phyloP scores from a whole-genome alignment of 2,888 invertebrate species.

The Tryphoninae sp. region DNA sequence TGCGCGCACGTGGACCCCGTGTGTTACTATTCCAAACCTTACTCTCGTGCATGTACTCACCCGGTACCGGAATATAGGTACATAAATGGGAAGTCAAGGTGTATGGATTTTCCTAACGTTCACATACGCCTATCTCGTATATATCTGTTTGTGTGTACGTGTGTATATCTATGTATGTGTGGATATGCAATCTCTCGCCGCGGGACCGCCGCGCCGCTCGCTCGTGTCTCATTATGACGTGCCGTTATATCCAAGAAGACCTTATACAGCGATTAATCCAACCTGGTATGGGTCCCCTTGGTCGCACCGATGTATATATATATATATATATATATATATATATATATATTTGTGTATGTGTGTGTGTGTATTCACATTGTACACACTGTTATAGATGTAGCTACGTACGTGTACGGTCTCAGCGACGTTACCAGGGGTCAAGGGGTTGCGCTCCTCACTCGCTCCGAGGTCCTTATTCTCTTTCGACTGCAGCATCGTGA shows the following conservation, averaged over 20 bases:
- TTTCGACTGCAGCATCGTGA: conserved; percentile 50
- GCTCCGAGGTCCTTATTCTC: conserved; percentile 58
- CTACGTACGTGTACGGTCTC: conserved; percentile 12
- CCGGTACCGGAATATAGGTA: conserved; percentile 21
- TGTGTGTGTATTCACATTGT: conserved; percentile 1
- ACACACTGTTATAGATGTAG: background rate
- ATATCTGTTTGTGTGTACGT: conserved; percentile 24
- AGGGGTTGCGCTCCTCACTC: conserved; percentile 50
- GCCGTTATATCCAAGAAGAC: conserved; percentile 67
- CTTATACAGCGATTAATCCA: conserved; percentile 67
- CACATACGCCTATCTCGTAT: background rate
- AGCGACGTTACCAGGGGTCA: conserved; percentile 56
- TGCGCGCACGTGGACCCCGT: conserved; percentile 56
- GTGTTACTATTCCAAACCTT: conserved; percentile 49
- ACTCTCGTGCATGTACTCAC: conserved; percentile 9
- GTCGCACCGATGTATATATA: conserved; percentile 23
- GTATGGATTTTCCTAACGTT: conserved; percentile 10
- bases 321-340: conserved; percentile 1
- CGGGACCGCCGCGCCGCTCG: conserved; percentile 61
- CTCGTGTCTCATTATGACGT: conserved; percentile 67
- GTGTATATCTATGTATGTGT: conserved; percentile 7
- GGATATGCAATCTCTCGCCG: conserved; percentile 45
- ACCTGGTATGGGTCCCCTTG: conserved; percentile 59
- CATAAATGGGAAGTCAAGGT: conserved; percentile 8
- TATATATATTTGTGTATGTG: conserved; percentile 4